These are phyloP conservation scores for Nomada ruficornis DNA, from an alignment of 2,888 invertebrate species.

Conservation along the genomic window DNA sequence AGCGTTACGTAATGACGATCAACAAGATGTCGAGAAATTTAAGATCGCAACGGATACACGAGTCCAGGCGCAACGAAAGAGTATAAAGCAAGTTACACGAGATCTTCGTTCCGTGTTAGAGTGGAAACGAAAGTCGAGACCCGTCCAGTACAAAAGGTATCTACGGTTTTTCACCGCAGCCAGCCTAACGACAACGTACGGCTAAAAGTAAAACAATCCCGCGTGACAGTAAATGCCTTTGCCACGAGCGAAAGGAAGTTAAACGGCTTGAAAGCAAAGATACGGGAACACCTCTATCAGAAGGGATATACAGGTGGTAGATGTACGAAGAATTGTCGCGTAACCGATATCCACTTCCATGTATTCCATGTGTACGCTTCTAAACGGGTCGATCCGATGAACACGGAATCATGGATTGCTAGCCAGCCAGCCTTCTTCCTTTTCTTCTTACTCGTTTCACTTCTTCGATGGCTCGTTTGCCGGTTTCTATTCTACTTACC, in stretches of 20 bases:
- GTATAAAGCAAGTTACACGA: slow-evolving; percentile 60
- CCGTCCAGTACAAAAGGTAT: slow-evolving; percentile 68
- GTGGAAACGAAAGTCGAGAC: slow-evolving; percentile 74
- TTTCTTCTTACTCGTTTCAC: slow-evolving; percentile 55
- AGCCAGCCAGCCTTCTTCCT: slow-evolving; percentile 41
- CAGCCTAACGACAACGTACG: slow-evolving; percentile 69
- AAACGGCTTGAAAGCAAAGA: slow-evolving; percentile 46
- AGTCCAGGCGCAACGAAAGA: slow-evolving; percentile 17
- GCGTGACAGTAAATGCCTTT: slow-evolving; percentile 74
- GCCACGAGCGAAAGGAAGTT: slow-evolving; percentile 56
- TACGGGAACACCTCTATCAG: slow-evolving; percentile 17
- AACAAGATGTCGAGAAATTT: slow-evolving; percentile 30
- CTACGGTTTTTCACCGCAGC: slow-evolving; percentile 69
- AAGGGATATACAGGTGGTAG: slow-evolving; percentile 18
- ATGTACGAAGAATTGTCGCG: slow-evolving; percentile 67
- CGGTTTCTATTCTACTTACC: slow-evolving; percentile 76
- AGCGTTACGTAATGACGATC: neutral
- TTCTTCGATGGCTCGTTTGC: slow-evolving; percentile 44
- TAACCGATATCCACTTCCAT: slow-evolving; percentile 78
- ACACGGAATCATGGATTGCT: slow-evolving; percentile 74
- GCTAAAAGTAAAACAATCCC: slow-evolving; percentile 82
- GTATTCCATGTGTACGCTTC: slow-evolving; percentile 14
- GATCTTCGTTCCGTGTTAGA: slow-evolving; percentile 72
- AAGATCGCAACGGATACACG: slow-evolving; percentile 55
- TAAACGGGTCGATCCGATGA: slow-evolving; percentile 65